Evolutionary conservation across 2,888 invertebrate species (phyloP), one percentile per base, ranked within the genome.

Genomic region (Heliconius erato): DNA sequence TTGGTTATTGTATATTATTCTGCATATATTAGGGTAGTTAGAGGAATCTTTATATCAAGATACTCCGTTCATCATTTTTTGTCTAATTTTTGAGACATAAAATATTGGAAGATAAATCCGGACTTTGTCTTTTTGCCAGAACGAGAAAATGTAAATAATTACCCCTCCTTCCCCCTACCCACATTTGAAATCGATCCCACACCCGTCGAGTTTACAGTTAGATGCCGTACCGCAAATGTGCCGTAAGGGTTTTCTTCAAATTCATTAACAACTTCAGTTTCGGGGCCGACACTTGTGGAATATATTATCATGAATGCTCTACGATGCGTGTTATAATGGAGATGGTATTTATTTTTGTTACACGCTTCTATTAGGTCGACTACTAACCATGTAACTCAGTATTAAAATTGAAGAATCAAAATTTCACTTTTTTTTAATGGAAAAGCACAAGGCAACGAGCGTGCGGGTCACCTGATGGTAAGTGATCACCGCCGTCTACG

Each of bases 261-360:
- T 84, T 84, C 85, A 85, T 85, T 85, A 85, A 79, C 85, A 82
- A 82, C 84, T 85, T 85, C 80, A 77, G 82, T 79, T 82, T 84
- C 81, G 83, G 40, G 72, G 72, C 74, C 85, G 84, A 83, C 85
- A 85, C 82, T 85, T 85, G 83, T 80, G 80, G 84, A 85, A 85
- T 85, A 85, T 85, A 85, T 85, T 85, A 82, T 74, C 84, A 63
- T 63, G 68, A 77, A 59, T 69, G 65, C 35, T 49, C 26, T 14
- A 11, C 19, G 74, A 81, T 59, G 44, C 59, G 2, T 9, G 74
- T 74, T 74, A 9, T 16, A 7, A n/a, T 79, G 78, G 80, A 81
- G 40, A 28, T 19, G 83, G 83, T 67, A 28, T 65, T 71, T 77
- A 63, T 69, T 74, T 28, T 32, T 26, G 9, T 49, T 16, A 49